Percentiles rank a stretch among this genome's conserved stretches.
phyloP scores from a whole-genome alignment of 2,797 vertebrate species.

The Periparus ater region DNA sequence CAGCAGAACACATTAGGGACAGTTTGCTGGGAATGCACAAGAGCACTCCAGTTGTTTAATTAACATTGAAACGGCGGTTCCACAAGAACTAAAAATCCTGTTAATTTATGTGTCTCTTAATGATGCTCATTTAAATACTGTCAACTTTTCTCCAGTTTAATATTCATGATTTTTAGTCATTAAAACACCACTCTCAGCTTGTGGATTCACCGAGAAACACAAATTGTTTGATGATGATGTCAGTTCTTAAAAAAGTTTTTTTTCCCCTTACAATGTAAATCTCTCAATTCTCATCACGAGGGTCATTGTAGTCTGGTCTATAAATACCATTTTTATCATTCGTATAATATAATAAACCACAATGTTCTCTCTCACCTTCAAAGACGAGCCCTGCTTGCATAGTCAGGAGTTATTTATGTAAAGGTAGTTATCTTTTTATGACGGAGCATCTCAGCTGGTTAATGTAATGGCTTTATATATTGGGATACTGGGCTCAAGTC shows the following conservation, averaged over 20 bases:
- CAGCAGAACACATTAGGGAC: slow-evolving; percentile 82
- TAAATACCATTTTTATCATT: slow-evolving; percentile 59
- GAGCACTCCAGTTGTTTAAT: slow-evolving; percentile 85
- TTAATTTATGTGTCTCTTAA: slow-evolving; percentile 88
- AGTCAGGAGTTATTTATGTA: slow-evolving; percentile 61
- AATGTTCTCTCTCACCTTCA: slow-evolving; percentile 56
- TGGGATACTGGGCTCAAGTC: slow-evolving; percentile 54
- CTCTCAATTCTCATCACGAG: slow-evolving; percentile 9
- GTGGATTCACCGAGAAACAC: slow-evolving; percentile 63
- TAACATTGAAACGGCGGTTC: slow-evolving; percentile 83
- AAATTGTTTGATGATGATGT: slow-evolving; percentile 70
- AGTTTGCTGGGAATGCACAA: slow-evolving; percentile 80
- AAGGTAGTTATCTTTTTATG: slow-evolving; percentile 64
- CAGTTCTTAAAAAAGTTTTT: slow-evolving; percentile 64
- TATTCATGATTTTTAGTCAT: slow-evolving; percentile 83
- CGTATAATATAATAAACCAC: slow-evolving; percentile 19
- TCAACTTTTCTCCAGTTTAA: slow-evolving; percentile 82
- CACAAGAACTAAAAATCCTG: slow-evolving; percentile 84
- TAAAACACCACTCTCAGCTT: slow-evolving; percentile 69
- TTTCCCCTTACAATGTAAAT: slow-evolving; percentile 34
- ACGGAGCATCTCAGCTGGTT: slow-evolving; percentile 42
- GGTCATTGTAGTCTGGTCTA: slow-evolving; percentile 36
- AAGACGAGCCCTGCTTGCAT: slow-evolving; percentile 13
- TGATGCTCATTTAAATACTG: slow-evolving; percentile 87
- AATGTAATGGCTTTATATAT: slow-evolving; percentile 57